Percentiles rank a stretch among this genome's conserved stretches.
These are phyloP conservation scores for Lomographa bimaculata DNA, from an alignment of 2,888 invertebrate genomes.

Conservation along the genomic window DNA sequence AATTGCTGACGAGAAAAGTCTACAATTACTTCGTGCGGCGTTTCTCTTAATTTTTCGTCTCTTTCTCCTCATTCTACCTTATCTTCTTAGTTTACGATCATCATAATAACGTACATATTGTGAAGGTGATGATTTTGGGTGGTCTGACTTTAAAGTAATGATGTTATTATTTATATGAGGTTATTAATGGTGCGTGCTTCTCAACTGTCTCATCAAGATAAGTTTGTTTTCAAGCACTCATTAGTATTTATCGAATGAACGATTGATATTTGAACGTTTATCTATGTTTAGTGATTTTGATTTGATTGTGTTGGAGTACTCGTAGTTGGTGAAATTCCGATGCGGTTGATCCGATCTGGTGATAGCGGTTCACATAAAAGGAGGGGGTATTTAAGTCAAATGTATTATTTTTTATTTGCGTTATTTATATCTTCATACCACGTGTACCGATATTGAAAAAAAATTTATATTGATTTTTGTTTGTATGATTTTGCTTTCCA, in stretches of 20 bases:
- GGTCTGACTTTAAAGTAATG: conserved; percentile 70
- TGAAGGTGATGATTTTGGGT: conserved; percentile 81
- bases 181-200: conserved; percentile 70
- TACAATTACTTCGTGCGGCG: conserved; percentile 59
- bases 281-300: conserved; percentile 58
- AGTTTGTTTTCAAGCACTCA: conserved; percentile 74
- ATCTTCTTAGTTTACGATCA: conserved; percentile 65
- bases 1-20: conserved; percentile 60
- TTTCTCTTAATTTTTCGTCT: conserved; percentile 67
- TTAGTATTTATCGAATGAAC: conserved; percentile 72
- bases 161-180: conserved; percentile 75
- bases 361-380: too few relatives aligned
- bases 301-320: conserved; percentile 56
- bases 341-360: too few relatives aligned
- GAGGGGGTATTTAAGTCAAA: too few relatives aligned
- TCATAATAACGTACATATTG: conserved; percentile 50
- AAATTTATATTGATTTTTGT: too few relatives aligned
- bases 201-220: conserved; percentile 77
- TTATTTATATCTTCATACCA: too few relatives aligned
- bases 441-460: too few relatives aligned
- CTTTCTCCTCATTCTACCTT: conserved; percentile 58
- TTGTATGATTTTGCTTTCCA: too few relatives aligned
- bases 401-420: too few relatives aligned
- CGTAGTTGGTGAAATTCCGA: conserved; percentile 40
- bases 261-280: conserved; percentile 69